These are phyloP conservation scores for Harpegnathos saltator DNA, from an alignment of 1,140 invertebrate genomes.

Conservation along the genomic window DNA sequence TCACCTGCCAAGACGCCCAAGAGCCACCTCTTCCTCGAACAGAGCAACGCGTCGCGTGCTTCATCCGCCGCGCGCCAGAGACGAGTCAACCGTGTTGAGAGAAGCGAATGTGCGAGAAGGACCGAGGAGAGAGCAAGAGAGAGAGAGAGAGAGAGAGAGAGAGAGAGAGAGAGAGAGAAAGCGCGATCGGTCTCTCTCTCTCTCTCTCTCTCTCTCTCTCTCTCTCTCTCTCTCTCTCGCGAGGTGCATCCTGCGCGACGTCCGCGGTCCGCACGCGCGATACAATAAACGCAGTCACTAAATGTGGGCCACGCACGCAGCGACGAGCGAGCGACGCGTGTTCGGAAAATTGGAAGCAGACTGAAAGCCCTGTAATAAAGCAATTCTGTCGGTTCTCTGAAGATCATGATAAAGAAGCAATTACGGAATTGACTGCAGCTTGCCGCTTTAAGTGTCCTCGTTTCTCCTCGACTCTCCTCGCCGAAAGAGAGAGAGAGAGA, in stretches of 20 bases:
- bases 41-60: too few species aligned
- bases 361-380: slow-evolving; percentile 71
- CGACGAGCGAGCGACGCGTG: neutral
- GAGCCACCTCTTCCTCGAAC: too few species aligned
- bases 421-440: slow-evolving; percentile 67
- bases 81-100: too few species aligned
- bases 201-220: too few species aligned
- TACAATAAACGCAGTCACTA: slow-evolving; percentile 54
- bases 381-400: slow-evolving; percentile 65
- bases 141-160: too few species aligned
- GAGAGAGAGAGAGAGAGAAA: slow-evolving; percentile 2
- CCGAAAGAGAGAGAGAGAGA: too few species aligned
- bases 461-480: slow-evolving; percentile 36
- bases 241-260: slow-evolving; percentile 31
- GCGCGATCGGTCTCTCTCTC: too few species aligned
- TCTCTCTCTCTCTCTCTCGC: too few species aligned
- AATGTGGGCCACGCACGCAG: slow-evolving; percentile 31
- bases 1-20: too few species aligned
- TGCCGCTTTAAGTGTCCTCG: slow-evolving; percentile 67
- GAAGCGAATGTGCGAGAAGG: too few species aligned
- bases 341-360: slow-evolving; percentile 68
- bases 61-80: too few species aligned
- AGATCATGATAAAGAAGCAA: slow-evolving; percentile 72
- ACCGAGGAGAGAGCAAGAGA: too few species aligned
- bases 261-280: slow-evolving; percentile 1